These are phyloP conservation scores for Pantala flavescens DNA, from an alignment of 1,140 invertebrate species.

Conservation along the genomic window DNA sequence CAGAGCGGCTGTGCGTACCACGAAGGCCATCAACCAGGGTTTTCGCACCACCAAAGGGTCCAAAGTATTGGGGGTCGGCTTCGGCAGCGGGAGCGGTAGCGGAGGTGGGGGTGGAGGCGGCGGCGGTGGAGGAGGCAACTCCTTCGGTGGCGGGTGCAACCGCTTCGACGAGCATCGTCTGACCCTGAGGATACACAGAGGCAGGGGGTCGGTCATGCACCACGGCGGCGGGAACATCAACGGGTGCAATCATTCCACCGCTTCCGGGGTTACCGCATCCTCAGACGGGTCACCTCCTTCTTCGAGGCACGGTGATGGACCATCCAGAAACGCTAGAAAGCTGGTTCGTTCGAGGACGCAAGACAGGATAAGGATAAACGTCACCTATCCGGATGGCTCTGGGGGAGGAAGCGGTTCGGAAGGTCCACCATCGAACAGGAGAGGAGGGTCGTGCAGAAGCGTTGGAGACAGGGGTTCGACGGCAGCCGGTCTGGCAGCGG, in stretches of 20 bases:
- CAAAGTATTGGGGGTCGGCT: slow-evolving; percentile 18
- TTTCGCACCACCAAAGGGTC: slow-evolving; percentile 81
- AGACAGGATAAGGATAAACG: slow-evolving; percentile 70
- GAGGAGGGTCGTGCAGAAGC: background rate
- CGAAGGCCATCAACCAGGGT: slow-evolving; percentile 81
- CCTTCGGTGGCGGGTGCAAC: slow-evolving; percentile 41
- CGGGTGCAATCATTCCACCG: background rate
- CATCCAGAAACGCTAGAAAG: background rate
- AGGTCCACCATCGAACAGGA: background rate
- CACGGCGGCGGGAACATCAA: slow-evolving; percentile 44
- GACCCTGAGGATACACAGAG: slow-evolving; percentile 83
- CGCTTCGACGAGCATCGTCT: slow-evolving; percentile 76
- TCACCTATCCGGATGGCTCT: slow-evolving; percentile 52
- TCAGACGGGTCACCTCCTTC: background rate
- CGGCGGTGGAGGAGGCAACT: background rate
- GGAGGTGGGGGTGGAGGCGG: background rate
- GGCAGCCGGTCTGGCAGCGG: slow-evolving; percentile 23
- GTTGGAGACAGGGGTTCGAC: background rate
- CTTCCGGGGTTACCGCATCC: background rate
- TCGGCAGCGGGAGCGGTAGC: background rate
- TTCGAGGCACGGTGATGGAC: background rate
- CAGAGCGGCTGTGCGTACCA: slow-evolving; percentile 78
- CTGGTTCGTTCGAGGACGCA: slow-evolving; percentile 36
- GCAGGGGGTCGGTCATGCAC: slow-evolving; percentile 47
- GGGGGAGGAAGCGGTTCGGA: background rate